Conservation (phyloP, 2,113 vertebrate genomes). For the Xiphophorus couchianus region DNA sequence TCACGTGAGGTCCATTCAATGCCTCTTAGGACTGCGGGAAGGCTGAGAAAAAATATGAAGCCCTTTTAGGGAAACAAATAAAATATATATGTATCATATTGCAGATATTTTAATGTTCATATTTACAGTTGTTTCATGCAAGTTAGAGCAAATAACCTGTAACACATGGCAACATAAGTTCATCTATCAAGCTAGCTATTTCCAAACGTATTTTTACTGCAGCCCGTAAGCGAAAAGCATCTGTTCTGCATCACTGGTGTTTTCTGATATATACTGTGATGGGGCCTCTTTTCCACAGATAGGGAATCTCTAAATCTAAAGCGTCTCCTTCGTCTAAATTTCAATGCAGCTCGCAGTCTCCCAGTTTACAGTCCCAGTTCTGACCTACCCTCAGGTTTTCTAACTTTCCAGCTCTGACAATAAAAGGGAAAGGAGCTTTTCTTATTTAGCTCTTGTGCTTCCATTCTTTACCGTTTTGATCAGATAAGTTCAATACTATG, state of each 20-base stretch:
- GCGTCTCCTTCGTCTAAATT: slow-evolving; percentile 47
- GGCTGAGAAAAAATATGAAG: not conserved
- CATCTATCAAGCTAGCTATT: too few relatives aligned
- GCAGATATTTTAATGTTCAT: not conserved
- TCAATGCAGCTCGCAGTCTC: slow-evolving; percentile 33
- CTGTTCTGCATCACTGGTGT: not conserved
- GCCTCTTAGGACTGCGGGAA: too few relatives aligned
- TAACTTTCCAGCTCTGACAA: slow-evolving; percentile 1
- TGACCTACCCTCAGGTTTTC: slow-evolving; percentile 2
- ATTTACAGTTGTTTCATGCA: not conserved
- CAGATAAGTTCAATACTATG: not conserved
- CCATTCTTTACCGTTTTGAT: slow-evolving; percentile 1
- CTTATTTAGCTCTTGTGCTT: slow-evolving; percentile 47
- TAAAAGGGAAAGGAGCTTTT: slow-evolving; percentile 25
- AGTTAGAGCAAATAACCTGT: not conserved
- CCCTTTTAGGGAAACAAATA: too few relatives aligned
- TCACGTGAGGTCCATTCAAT: too few relatives aligned
- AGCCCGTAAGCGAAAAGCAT: not conserved
- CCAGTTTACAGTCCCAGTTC: not conserved
- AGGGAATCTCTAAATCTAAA: slow-evolving; percentile 10
- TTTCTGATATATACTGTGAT: slow-evolving; percentile 10
- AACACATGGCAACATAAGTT: too few relatives aligned
- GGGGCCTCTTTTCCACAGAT: not conserved
- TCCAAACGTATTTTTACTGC: too few relatives aligned
- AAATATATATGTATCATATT: too few relatives aligned